Evolutionary conservation across 2,888 invertebrate species (phyloP), one percentile per base, ranked within the genome.

Genomic region (Ligdia adustata): DNA sequence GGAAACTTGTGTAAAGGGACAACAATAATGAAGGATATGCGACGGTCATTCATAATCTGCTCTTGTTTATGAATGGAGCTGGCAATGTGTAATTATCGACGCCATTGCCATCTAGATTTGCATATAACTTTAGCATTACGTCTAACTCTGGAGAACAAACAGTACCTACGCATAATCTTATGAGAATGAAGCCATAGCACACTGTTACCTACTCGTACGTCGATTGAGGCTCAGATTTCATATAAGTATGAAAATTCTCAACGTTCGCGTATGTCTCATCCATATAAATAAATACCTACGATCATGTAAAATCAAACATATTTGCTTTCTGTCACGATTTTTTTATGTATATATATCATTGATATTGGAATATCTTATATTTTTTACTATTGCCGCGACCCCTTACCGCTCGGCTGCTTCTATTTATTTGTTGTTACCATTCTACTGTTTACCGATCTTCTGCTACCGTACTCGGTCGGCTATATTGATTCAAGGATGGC

Each of bases 31-130:
- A 85, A 82, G 75, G 71, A 70, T 78, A 75, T 69, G 64, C 69
- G 70, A 70, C 72, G 67, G 75, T 75, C 88, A 89, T 89, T 88
- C 88, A 89, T 82, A 82, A 86, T 75, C 73, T 68, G 74, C 75
- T 79, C 75, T 80, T 79, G 79, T 82, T 89, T 87, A 86, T 90
- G 89, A 90, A 90, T 90, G 89, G 82, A 84, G 75, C 75, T 66
- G 69, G 69, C 72, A 77, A 71, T 75, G 74, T 75, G 73, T 80
- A 82, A 87, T 85, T 86, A 83, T 75, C 70, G 78, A 71, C 81
- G 78, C 79, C 75, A 76, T 75, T 75, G 75, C 76, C 62, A 68
- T 52, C 63, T 67, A 62, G 72, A 84, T 86, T 87, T 85, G 78
- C 86, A 87, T 85, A 72, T 55, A 54, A 59, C 64, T 66, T 63